Evolutionary conservation across 2,888 invertebrate genomes (phyloP), one percentile per base, ranked within the genome.

Genomic region (Oasisia sp.): DNA sequence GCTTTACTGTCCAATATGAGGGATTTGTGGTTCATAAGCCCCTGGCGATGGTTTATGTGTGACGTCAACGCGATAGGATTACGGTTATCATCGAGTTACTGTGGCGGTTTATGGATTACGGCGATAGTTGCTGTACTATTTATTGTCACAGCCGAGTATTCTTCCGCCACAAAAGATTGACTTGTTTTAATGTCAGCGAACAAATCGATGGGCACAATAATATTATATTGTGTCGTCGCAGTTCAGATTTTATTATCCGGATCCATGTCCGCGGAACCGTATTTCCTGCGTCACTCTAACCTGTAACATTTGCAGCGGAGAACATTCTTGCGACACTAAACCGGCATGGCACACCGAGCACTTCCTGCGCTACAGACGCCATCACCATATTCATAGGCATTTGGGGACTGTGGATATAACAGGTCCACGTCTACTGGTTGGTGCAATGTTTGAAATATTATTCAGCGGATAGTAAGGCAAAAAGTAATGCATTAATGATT

Each of bases 301-400:
- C 27, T 74, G 74, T 74, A 74, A 27, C n/a, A n/a, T 74, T 74
- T 74, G 74, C 74, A 74, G 74, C 27, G 74, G 27, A 74, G 74
- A 74, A 74, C 74, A 74, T 74, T 74, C 74, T n/a, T n/a, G 27
- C 74, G 74, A 74, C 74, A 74, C 74, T 74, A n/a, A 74, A 74
- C 74, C 74, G 2, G n/a, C 27, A 74, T 27, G 74, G 74, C 74
- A 27, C 19, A 27, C 74, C 27, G 27, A 74, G 74, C 74, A 19
- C 74, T 74, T 74, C 74, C 74, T n/a, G 74, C 27, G 74, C 5
- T 19, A 74, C 19, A 74, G 19, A 74, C 74, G 74, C n/a, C 27
- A 27, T 74, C 19, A 27, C 27, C 74, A 74, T 74, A 27, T 38
- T 38, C 38, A 38, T 38, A 38, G 38, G n/a, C 74, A 50, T 0